Evolutionary conservation across 1,140 invertebrate genomes (phyloP).

Genomic region (Thaumetopoea pityocampa): DNA sequence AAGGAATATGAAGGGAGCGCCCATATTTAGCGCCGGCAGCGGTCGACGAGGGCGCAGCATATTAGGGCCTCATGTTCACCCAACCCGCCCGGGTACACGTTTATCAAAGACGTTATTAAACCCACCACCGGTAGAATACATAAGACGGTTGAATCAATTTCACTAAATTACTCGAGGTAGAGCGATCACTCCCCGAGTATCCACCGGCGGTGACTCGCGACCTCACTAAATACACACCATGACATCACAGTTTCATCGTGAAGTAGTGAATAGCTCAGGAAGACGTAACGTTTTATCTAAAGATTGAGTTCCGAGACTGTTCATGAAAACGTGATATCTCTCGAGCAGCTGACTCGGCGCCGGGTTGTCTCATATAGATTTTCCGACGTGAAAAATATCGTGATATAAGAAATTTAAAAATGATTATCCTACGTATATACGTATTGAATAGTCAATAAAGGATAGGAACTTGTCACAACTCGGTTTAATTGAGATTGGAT

Average conservation of each 20-base stretch:
- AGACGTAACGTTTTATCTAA: slow-evolving; percentile 12
- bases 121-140: slow-evolving; percentile 39
- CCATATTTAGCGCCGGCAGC: slow-evolving; percentile 52
- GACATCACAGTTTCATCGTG: slow-evolving; percentile 3
- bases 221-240: not conserved
- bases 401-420: slow-evolving; percentile 5
- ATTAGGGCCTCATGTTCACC: slow-evolving; percentile 50
- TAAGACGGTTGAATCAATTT: slow-evolving; percentile 35
- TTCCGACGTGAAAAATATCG: slow-evolving; percentile 5
- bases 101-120: slow-evolving; percentile 62
- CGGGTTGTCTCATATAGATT: slow-evolving; percentile 11
- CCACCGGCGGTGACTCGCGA: not conserved
- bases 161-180: slow-evolving; percentile 27
- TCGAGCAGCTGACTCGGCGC: slow-evolving; percentile 21
- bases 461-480: slow-evolving; percentile 9
- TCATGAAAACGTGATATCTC: slow-evolving; percentile 26
- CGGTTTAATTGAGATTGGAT: slow-evolving; percentile 54
- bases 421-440: slow-evolving; percentile 1
- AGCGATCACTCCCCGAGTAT: not conserved
- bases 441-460: slow-evolving; percentile 4
- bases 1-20: slow-evolving; percentile 44
- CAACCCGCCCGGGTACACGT: slow-evolving; percentile 41
- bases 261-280: slow-evolving; percentile 2
- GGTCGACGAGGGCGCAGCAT: slow-evolving; percentile 45
- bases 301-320: slow-evolving; percentile 17